Percentiles rank a stretch among this genome's conserved stretches.
Evolutionary conservation across 2,888 invertebrate species (phyloP).

Genomic region (Eristalinus sepulchralis): DNA sequence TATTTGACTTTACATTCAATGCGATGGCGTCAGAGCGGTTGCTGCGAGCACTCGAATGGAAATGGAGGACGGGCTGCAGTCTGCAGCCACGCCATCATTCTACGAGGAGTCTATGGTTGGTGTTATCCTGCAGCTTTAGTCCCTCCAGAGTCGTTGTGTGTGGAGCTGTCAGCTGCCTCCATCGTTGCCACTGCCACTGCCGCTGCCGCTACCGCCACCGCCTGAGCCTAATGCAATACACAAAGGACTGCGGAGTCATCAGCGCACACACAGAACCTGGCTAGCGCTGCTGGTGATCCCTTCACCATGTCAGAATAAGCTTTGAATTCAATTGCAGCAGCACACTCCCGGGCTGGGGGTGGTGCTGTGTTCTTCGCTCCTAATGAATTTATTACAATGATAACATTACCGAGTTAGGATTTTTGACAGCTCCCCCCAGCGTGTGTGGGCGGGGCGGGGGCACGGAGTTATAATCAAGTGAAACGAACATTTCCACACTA

Average conservation of each 20-base stretch:
- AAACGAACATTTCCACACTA: constrained; percentile 67
- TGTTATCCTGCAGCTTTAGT: constrained; percentile 16
- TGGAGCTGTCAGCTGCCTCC: background rate
- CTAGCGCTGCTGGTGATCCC: constrained; percentile 42
- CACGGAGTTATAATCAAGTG: constrained; percentile 57
- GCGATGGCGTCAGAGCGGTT: constrained; percentile 7
- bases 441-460: background rate
- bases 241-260: constrained; percentile 22
- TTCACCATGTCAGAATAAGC: constrained; percentile 4
- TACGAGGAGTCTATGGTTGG: constrained; percentile 9
- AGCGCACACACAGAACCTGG: background rate
- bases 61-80: constrained; percentile 42
- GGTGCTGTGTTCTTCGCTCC: constrained; percentile 50
- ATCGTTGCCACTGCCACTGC: background rate
- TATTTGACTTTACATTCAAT: constrained; percentile 67
- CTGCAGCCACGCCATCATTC: constrained; percentile 31
- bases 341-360: background rate
- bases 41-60: constrained; percentile 51
- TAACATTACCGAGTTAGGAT: constrained; percentile 68
- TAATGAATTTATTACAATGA: constrained; percentile 71
- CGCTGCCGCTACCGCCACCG: background rate
- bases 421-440: constrained; percentile 54
- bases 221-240: constrained; percentile 36
- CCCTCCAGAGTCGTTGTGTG: background rate
- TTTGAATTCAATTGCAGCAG: constrained; percentile 53